Base-by-base conservation (phyloP, 2,888 invertebrate genomes). In the Zaprionus lineosus region DNA sequence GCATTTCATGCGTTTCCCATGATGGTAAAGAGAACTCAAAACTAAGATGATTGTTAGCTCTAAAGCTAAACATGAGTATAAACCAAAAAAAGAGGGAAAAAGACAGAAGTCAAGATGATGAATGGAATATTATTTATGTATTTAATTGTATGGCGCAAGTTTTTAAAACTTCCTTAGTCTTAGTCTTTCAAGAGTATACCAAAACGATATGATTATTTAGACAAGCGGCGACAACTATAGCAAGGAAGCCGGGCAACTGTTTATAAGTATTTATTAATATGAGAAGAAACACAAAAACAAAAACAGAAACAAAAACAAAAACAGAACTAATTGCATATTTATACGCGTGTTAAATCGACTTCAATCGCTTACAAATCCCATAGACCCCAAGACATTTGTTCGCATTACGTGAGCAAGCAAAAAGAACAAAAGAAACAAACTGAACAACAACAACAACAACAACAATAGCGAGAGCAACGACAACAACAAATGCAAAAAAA, bases 81-180 rank as follows among this genome's bases (percentile, higher is more conserved):
- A 16, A 31, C 8, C 24, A 47, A 8, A 31, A 11, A 28, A n/a
- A 43, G 18, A 24, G 18, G 40, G 18, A 55, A 37, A 40, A 40
- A 28, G 29, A 26, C 19, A 37, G 1, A 39, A 31, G 18, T n/a
- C n/a, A n/a, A n/a, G n/a, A n/a, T n/a, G n/a, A n/a, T n/a, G n/a
- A n/a, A n/a, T n/a, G n/a, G n/a, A n/a, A 24, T 9, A 6, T 12
- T 14, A 11, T 19, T 15, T 34, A 21, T 24, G 44, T 28, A 31
- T 36, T 39, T 51, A 44, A 40, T 37, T 46, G 53, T 18, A 37
- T 46, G 59, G 43, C 58, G 53, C 56, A 61, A 85, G 85, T 84
- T 77, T 84, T 44, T 59, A 84, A 84, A 84, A 84, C 83, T 65
- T 84, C 36, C 43, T 44, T 55, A n/a, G n/a, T n/a, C n/a, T n/a